Evolutionary conservation across 2,113 vertebrate species (phyloP).

Genomic region (Conger conger): DNA sequence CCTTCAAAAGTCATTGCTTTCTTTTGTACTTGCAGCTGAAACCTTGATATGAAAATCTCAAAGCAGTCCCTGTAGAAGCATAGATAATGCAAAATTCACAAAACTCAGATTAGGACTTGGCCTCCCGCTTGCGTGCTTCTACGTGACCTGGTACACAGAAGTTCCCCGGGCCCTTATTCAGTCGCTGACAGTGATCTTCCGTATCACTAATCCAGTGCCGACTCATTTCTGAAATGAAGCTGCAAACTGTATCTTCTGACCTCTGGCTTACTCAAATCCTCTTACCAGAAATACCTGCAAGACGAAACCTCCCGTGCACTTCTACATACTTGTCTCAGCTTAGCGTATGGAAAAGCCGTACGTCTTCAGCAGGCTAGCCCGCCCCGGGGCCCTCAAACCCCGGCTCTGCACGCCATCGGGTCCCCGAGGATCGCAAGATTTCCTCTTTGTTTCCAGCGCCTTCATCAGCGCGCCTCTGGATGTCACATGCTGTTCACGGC

Average conservation of each 20-base stretch:
- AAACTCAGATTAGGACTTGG: neutral
- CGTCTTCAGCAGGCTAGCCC: neutral
- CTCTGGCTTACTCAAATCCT: slow-evolving; percentile 14
- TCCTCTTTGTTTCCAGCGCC: neutral
- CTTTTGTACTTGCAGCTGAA: neutral
- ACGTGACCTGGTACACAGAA: neutral
- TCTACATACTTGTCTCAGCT: neutral
- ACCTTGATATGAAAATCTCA: neutral
- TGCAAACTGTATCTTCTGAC: slow-evolving; percentile 6
- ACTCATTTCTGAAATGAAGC: slow-evolving; percentile 12
- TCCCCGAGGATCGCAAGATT: neutral
- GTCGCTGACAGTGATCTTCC: neutral
- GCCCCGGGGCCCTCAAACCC: neutral
- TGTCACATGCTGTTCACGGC: neutral
- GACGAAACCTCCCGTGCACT: neutral
- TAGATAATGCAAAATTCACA: neutral
- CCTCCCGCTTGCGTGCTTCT: neutral
- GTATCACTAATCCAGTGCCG: slow-evolving; percentile 4
- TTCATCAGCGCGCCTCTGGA: neutral
- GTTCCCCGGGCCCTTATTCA: neutral
- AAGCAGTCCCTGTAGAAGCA: neutral
- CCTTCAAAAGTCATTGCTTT: neutral
- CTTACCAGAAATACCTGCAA: slow-evolving; percentile 18
- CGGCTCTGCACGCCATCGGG: neutral
- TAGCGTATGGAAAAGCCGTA: neutral